Evolutionary conservation across 2,888 invertebrate species (phyloP).

Genomic region (Lepidocyrtinus sp.): DNA sequence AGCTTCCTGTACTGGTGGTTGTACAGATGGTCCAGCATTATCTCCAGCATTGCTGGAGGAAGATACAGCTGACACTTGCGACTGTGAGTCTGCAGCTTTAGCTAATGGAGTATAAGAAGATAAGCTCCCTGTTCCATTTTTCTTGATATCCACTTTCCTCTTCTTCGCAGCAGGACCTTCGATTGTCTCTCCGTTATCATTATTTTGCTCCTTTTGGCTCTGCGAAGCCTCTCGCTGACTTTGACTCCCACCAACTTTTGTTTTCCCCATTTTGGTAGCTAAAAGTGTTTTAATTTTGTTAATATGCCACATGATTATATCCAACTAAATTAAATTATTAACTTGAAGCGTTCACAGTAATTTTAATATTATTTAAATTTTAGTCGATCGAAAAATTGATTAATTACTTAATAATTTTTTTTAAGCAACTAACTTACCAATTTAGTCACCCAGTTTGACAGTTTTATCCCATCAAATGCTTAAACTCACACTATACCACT

Average conservation of each 20-base stretch:
- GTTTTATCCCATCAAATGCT: too few relatives aligned
- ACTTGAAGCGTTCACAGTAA: not conserved
- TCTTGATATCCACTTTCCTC: conserved; percentile 16
- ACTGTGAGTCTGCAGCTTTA: too few relatives aligned
- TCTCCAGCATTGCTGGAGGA: not conserved
- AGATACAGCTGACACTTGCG: too few relatives aligned
- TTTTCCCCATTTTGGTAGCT: not conserved
- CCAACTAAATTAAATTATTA: not conserved
- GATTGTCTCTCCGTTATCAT: conserved; percentile 28
- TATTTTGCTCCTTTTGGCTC: conserved; percentile 14
- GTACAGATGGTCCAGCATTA: not conserved
- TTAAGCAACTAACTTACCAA: not conserved
- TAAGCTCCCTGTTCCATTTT: conserved; percentile 12
- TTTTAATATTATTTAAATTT: not conserved
- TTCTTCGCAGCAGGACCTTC: conserved; percentile 8
- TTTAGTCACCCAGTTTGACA: too few relatives aligned
- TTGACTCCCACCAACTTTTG: not conserved
- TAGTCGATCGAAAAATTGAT: not conserved
- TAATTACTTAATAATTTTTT: not conserved
- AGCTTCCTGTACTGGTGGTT: not conserved
- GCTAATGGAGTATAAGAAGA: not conserved
- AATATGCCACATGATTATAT: not conserved
- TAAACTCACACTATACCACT: too few relatives aligned
- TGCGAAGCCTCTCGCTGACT: conserved; percentile 9
- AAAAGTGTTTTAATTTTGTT: not conserved